Percentiles rank a stretch among this genome's conserved stretches.
Conservation (phyloP, 2,113 vertebrate genomes). For the Coturnix japonica region DNA sequence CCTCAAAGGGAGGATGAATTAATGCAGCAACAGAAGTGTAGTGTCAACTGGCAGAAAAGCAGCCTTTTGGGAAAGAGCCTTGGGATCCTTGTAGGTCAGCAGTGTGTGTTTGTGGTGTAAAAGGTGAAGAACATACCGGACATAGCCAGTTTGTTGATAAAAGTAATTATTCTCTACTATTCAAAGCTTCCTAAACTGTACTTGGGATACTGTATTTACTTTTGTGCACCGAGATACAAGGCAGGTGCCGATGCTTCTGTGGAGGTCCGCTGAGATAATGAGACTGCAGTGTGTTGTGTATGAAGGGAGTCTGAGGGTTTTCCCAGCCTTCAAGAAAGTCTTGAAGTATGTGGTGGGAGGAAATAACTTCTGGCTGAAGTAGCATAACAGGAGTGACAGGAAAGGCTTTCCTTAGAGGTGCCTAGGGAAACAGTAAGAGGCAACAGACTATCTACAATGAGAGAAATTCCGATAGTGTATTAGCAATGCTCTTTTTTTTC, state of each 20-base stretch:
- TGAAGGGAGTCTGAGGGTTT: not conserved
- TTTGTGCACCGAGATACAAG: not conserved
- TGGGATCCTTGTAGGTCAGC: not conserved
- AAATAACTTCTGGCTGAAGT: not conserved
- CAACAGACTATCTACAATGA: not conserved
- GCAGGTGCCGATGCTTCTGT: not conserved
- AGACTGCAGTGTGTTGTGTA: not conserved
- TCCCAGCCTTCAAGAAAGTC: not conserved
- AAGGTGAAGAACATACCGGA: not conserved
- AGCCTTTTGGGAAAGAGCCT: not conserved
- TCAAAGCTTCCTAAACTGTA: not conserved
- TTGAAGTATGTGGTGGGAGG: not conserved
- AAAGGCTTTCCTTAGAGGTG: not conserved
- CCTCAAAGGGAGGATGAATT: not conserved
- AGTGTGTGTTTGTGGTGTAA: not conserved
- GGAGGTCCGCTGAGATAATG: not conserved
- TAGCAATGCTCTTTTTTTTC: not conserved
- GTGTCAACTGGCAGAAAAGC: not conserved
- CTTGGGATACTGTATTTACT: accelerated
- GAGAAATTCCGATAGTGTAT: not conserved
- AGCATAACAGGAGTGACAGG: not conserved
- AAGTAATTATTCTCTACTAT: not conserved
- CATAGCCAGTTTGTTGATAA: not conserved
- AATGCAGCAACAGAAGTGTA: not conserved
- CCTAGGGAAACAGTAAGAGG: not conserved